phyloP scores from a whole-genome alignment of 2,797 vertebrate species.

The Podargus strigoides region DNA sequence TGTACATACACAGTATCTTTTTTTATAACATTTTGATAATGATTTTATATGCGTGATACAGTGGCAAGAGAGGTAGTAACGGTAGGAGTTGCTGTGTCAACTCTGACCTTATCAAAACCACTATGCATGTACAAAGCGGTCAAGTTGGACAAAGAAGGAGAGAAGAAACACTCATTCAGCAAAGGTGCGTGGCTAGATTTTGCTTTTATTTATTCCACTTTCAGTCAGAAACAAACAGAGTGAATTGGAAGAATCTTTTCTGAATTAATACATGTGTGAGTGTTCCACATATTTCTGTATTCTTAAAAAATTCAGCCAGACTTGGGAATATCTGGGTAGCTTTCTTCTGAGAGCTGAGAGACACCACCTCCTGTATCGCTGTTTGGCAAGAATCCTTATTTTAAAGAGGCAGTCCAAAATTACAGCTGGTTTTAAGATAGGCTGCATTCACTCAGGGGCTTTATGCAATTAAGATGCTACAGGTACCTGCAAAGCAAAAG shows the following conservation, averaged over 20 bases:
- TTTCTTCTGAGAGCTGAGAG: background rate
- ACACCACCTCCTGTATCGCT: background rate
- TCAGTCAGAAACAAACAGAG: background rate
- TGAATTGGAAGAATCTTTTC: background rate
- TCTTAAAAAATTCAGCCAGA: background rate
- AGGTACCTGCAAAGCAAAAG: background rate
- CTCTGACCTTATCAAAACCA: background rate
- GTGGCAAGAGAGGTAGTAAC: background rate
- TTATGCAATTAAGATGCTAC: background rate
- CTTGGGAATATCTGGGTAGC: background rate
- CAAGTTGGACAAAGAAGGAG: background rate
- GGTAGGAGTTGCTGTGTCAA: background rate
- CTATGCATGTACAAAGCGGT: accelerated
- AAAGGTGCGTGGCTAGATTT: background rate
- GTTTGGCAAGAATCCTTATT: background rate
- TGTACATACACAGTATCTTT: background rate
- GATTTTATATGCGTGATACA: accelerated
- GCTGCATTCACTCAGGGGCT: background rate
- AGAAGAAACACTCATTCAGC: background rate
- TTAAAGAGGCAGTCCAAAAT: background rate
- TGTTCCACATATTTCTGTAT: background rate
- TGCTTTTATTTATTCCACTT: background rate
- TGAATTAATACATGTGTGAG: background rate
- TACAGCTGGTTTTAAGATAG: background rate
- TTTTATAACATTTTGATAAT: background rate